These are phyloP conservation scores for Anguilla anguilla DNA, from an alignment of 2,797 vertebrate species.

Conservation along the genomic window DNA sequence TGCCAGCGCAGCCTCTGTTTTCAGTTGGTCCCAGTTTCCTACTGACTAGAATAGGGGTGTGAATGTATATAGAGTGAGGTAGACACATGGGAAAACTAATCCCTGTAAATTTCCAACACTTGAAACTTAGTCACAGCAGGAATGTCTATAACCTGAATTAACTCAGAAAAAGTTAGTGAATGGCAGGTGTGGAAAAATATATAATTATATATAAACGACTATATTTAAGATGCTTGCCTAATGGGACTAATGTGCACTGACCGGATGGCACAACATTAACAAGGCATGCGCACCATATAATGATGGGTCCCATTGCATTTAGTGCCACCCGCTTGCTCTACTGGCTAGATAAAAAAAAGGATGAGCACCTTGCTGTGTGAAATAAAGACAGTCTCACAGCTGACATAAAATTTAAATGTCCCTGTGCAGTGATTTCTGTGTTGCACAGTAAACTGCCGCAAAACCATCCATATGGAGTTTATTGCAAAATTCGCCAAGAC, in stretches of 20 bases:
- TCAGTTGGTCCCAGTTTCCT: neutral
- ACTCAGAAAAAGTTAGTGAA: neutral
- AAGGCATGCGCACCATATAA: neutral
- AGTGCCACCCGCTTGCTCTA: neutral
- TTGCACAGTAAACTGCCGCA: constrained; percentile 6
- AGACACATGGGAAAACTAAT: neutral
- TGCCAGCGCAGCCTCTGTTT: neutral
- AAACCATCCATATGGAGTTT: neutral
- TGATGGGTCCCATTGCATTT: neutral
- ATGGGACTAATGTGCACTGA: neutral
- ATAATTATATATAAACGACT: neutral
- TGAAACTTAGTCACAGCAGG: neutral
- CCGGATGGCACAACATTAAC: neutral
- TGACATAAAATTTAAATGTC: constrained; percentile 16
- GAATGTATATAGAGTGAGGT: neutral
- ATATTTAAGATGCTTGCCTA: neutral
- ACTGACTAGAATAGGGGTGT: neutral
- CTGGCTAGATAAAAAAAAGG: neutral
- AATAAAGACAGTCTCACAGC: neutral
- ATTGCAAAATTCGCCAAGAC: neutral
- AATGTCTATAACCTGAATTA: neutral
- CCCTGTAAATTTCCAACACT: neutral
- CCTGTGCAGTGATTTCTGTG: neutral
- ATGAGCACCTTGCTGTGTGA: neutral
- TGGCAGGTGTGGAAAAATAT: neutral